Evolutionary conservation across 2,797 vertebrate species (phyloP).

Genomic region (Tapirus indicus): DNA sequence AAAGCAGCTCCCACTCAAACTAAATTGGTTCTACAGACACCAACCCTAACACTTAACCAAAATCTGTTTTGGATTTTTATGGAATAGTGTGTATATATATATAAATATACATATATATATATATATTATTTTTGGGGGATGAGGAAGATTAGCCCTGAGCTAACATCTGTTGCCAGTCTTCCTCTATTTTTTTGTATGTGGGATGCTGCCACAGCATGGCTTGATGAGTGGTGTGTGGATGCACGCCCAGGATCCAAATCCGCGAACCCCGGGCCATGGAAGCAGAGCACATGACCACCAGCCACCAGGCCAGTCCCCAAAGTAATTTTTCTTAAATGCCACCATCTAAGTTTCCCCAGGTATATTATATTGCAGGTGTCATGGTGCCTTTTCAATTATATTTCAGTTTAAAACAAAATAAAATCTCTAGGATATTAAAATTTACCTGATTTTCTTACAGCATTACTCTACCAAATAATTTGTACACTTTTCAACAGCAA

Average conservation of each 20-base stretch:
- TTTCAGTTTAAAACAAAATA: not conserved
- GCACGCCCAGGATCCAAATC: too few relatives aligned
- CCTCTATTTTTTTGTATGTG: too few relatives aligned
- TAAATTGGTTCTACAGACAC: not conserved
- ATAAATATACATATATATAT: too few relatives aligned
- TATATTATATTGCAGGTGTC: not conserved
- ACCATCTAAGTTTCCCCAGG: not conserved
- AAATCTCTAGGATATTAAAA: not conserved
- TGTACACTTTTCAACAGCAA: not conserved
- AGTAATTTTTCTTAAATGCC: not conserved
- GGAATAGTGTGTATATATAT: not conserved
- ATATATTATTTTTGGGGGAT: too few relatives aligned
- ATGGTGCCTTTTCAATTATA: not conserved
- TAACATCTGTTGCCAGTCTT: too few relatives aligned
- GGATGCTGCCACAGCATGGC: too few relatives aligned
- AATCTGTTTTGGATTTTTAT: not conserved
- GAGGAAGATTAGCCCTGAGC: too few relatives aligned
- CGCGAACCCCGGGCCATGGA: too few relatives aligned
- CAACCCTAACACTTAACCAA: not conserved
- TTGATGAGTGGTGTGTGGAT: too few relatives aligned
- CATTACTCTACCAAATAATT: not conserved
- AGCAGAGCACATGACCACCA: too few relatives aligned
- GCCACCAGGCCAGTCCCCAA: not conserved
- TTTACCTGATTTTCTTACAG: conserved; percentile 1
- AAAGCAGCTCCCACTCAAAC: not conserved